Evolutionary conservation across 2,797 vertebrate genomes (phyloP).

Genomic region (Tenualosa ilisha): DNA sequence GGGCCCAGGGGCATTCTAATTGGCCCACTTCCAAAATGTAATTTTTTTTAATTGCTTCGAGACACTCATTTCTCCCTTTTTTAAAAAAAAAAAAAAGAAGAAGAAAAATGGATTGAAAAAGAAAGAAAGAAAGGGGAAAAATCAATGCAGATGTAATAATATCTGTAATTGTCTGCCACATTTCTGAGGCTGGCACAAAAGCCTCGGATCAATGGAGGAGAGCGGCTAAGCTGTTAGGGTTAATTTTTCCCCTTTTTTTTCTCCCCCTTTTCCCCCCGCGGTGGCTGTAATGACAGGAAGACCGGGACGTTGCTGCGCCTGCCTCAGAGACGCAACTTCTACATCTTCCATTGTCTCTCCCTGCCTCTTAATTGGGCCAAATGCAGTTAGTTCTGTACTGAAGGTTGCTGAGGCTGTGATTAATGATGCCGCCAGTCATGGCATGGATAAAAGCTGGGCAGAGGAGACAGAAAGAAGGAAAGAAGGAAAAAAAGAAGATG

Average conservation of each 20-base stretch:
- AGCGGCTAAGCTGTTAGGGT: constrained; percentile 77
- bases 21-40: constrained; percentile 82
- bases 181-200: constrained; percentile 79
- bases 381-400: constrained; percentile 77
- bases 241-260: constrained; percentile 81
- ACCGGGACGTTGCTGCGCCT: constrained; percentile 63
- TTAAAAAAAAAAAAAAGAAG: constrained; percentile 62
- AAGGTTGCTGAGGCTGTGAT: constrained; percentile 77
- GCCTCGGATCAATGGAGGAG: constrained; percentile 80
- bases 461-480: constrained; percentile 58
- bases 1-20: constrained; percentile 78
- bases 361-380: constrained; percentile 78
- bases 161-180: constrained; percentile 84
- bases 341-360: constrained; percentile 78
- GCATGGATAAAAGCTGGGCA: constrained; percentile 71
- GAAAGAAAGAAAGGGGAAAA: constrained; percentile 47
- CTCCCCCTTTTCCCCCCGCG: constrained; percentile 67
- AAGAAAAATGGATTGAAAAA: constrained; percentile 77
- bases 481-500: constrained; percentile 57
- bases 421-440: constrained; percentile 79
- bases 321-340: constrained; percentile 74
- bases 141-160: constrained; percentile 88
- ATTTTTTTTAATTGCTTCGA: constrained; percentile 85
- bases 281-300: constrained; percentile 76
- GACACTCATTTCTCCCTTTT: constrained; percentile 74